Evolutionary conservation across 92 coral and sea anemone genomes (phyloP), one percentile per base, ranked within the genome.

Genomic region (Pocillopora grandis): DNA sequence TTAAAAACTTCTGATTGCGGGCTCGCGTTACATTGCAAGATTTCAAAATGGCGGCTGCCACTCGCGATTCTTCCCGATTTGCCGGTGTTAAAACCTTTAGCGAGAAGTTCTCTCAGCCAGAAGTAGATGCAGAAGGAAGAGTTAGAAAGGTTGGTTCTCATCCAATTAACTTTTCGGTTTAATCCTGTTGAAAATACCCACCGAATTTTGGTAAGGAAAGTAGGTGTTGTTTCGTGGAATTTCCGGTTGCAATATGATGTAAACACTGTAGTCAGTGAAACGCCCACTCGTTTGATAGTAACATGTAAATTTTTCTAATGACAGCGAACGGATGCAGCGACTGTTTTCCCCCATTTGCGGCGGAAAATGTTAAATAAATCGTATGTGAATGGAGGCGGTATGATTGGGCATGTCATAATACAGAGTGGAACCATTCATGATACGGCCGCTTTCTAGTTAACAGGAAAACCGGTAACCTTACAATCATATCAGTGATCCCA

Each of bases 1-100:
- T 56, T 3, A 33, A 17, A 6, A 74, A 65, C 52, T 42, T 42
- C 52, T 70, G 88, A 87, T 73, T 76, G 93, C 93, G 91, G 91
- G 93, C 91, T 80, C 92, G 66, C 75, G 3, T 21, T 69, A 10
- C 56, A 19, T 48, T 52, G 73, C 15, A 61, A 11, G 13, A 60
- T 73, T 81, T 37, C 89, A 94, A 94, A 67, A 96, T 96, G 99
- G 99, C 99, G 87, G 80, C 92, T 35, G 78, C 81, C 17, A 84
- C 88, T 27, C 80, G 92, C 48, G 89, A 83, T 58, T 81, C 90
- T 20, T 95, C 98, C 20, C 67, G 99, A 61, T 96, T 96, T 94
- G 99, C 99, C 1, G 99, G 99, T 37, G 92, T 96, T 35, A 96
- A 94, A 80, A 92, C 98, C 66, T 94, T 90, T 69, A 95, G 98